Evolutionary conservation across 2,797 vertebrate genomes (phyloP).

Genomic region (Falco rusticolus): DNA sequence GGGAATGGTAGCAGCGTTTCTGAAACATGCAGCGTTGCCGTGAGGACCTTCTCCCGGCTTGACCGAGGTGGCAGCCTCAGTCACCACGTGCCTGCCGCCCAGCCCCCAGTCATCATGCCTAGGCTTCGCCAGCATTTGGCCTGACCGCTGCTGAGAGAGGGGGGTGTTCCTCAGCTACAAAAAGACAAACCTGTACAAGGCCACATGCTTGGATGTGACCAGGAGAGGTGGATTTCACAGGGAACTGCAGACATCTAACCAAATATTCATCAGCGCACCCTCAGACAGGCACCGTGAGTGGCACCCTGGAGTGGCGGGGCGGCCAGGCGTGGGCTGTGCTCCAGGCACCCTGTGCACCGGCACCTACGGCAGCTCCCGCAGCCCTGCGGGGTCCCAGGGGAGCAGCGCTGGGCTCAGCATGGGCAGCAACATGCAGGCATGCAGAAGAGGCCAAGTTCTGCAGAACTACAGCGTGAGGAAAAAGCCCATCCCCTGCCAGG

Average conservation of each 20-base stretch:
- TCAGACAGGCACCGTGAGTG: not conserved
- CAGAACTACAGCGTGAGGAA: accelerated
- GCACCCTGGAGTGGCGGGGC: not conserved
- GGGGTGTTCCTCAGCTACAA: not conserved
- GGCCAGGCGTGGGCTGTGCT: not conserved
- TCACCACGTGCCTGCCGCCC: not conserved
- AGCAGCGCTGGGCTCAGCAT: not conserved
- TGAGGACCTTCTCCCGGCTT: not conserved
- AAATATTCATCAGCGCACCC: not conserved
- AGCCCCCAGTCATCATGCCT: accelerated
- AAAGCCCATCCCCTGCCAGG: not conserved
- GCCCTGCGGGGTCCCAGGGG: too few species aligned
- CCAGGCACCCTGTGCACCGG: not conserved
- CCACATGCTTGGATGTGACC: too few species aligned
- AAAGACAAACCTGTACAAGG: not conserved
- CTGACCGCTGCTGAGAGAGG: not conserved
- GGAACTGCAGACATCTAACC: not conserved
- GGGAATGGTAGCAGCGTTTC: not conserved
- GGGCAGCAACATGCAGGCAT: accelerated
- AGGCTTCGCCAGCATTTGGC: not conserved
- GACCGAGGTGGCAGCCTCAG: not conserved
- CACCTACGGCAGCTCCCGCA: not conserved
- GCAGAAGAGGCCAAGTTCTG: not conserved
- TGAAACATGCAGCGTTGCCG: not conserved
- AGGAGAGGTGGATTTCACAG: not conserved